These are phyloP conservation scores for Oconnorella tubifera DNA, from an alignment of 2,888 invertebrate species.

Conservation along the genomic window DNA sequence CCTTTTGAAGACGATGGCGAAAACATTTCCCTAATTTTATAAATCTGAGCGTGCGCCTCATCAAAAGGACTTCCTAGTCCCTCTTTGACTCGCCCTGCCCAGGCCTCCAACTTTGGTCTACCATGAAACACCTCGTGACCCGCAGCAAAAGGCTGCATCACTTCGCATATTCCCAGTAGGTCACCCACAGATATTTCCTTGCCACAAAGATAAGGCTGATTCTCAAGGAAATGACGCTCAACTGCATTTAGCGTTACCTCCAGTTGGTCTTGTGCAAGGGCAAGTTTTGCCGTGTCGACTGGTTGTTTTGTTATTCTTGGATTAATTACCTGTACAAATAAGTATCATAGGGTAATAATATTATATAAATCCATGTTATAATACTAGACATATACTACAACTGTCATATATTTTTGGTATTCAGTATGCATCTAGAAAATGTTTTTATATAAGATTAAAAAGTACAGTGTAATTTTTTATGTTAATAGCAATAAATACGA, in stretches of 20 bases:
- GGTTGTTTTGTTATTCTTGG: conserved; percentile 41
- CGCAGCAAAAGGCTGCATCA: conserved; percentile 45
- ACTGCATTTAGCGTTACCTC: conserved; percentile 30
- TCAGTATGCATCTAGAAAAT: too few relatives aligned
- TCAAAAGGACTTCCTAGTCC: conserved; percentile 29
- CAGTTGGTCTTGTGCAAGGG: conserved; percentile 34
- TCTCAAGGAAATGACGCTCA: conserved; percentile 44
- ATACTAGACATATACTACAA: neutral
- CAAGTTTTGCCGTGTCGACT: conserved; percentile 40
- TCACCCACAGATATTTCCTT: conserved; percentile 49
- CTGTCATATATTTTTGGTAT: too few relatives aligned
- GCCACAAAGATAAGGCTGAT: conserved; percentile 42
- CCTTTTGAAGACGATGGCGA: too few relatives aligned
- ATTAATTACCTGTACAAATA: conserved; percentile 40
- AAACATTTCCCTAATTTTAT: conserved; percentile 7
- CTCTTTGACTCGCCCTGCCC: conserved; percentile 44
- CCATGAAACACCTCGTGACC: conserved; percentile 41
- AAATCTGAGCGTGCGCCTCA: conserved; percentile 14
- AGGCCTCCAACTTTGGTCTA: conserved; percentile 41
- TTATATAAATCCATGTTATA: neutral
- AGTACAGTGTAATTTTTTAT: neutral
- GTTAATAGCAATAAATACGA: neutral
- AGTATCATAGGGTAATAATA: neutral
- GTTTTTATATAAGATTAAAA: too few relatives aligned
- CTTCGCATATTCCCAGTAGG: conserved; percentile 46